Evolutionary conservation across 2,888 invertebrate genomes (phyloP).

Genomic region (Lochmaea capreae): DNA sequence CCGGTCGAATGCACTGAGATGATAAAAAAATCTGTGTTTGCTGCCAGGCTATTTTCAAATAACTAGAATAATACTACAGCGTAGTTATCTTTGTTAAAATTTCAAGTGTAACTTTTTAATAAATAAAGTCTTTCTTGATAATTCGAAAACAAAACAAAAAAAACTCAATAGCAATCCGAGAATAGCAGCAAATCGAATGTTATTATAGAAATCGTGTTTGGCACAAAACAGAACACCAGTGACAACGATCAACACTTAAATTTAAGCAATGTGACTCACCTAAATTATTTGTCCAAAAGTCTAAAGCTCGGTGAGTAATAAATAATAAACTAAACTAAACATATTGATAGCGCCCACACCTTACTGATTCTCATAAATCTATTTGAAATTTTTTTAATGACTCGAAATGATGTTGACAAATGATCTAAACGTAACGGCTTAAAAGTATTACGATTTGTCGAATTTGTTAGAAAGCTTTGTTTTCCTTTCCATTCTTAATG

Average conservation of each 20-base stretch:
- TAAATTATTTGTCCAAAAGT: slow-evolving; percentile 22
- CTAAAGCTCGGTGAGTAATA: slow-evolving; percentile 21
- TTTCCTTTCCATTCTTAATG: background rate
- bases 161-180: background rate
- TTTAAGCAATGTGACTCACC: slow-evolving; percentile 31
- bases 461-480: slow-evolving; percentile 23
- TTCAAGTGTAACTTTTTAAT: background rate
- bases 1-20: no score
- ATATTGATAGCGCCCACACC: slow-evolving; percentile 32
- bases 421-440: slow-evolving; percentile 28
- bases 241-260: slow-evolving; percentile 32
- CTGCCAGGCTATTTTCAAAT: background rate
- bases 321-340: slow-evolving; percentile 21
- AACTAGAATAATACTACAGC: background rate
- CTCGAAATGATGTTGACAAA: slow-evolving; percentile 31
- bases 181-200: slow-evolving; percentile 17
- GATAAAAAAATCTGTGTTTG: no score
- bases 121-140: background rate
- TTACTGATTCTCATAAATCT: slow-evolving; percentile 32
- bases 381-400: slow-evolving; percentile 35
- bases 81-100: background rate
- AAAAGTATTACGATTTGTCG: slow-evolving; percentile 21
- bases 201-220: slow-evolving; percentile 28
- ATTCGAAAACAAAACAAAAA: background rate
- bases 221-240: slow-evolving; percentile 26